Evolutionary conservation across 2,888 invertebrate species (phyloP).

Genomic region (Pilophorus perplexus): DNA sequence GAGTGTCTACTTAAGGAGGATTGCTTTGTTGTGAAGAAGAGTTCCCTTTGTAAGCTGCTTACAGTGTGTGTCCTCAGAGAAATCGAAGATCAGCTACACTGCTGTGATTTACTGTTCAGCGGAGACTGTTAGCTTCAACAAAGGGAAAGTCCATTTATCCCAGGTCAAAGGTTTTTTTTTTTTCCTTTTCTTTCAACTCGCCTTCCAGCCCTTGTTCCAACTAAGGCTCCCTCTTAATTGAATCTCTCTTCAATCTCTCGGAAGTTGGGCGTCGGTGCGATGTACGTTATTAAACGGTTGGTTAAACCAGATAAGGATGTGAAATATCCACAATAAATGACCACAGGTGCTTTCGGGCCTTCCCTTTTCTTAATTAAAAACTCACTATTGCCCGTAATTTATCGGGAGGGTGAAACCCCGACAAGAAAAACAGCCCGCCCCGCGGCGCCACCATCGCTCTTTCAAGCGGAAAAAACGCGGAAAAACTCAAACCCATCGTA

Average conservation of each 20-base stretch:
- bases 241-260: conserved; percentile 34
- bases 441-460: too few relatives aligned
- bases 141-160: conserved; percentile 4
- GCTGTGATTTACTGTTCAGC: too few relatives aligned
- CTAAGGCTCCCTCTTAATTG: conserved; percentile 22
- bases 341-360: conserved; percentile 13
- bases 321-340: conserved; percentile 33
- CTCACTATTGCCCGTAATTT: conserved; percentile 24
- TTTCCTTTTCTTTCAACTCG: background rate
- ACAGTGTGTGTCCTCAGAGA: too few relatives aligned
- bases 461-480: too few relatives aligned
- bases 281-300: conserved; percentile 28
- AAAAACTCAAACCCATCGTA: too few relatives aligned
- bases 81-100: too few relatives aligned
- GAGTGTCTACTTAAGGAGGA: too few relatives aligned
- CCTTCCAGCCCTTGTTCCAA: background rate
- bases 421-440: too few relatives aligned
- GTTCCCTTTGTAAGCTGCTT: too few relatives aligned
- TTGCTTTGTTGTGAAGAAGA: too few relatives aligned
- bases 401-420: too few relatives aligned
- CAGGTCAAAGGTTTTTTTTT: background rate
- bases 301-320: conserved; percentile 32
- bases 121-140: too few relatives aligned
- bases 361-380: conserved; percentile 23
- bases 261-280: conserved; percentile 8